A percentile compares a stretch with the other conserved stretches of the same genome.
Evolutionary conservation across 2,113 vertebrate genomes (phyloP).

Genomic region (Mellivora capensis): DNA sequence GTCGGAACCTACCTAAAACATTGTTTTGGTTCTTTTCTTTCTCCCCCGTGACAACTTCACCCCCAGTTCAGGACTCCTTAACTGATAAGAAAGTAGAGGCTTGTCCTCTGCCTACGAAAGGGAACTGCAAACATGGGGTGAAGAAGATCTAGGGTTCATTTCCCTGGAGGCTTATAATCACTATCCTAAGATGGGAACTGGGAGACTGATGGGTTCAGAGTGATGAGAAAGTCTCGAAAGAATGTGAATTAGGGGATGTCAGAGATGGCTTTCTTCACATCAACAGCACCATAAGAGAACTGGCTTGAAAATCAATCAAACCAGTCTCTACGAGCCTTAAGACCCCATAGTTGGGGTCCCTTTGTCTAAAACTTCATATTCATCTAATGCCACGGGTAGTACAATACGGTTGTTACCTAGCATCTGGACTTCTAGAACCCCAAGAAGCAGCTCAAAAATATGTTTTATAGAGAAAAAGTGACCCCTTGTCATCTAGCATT

Average conservation of each 20-base stretch:
- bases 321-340: not conserved
- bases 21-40: not conserved
- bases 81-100: not conserved
- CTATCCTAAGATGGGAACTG: not conserved
- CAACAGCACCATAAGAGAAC: not conserved
- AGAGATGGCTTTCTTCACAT: conserved; percentile 22
- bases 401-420: not conserved
- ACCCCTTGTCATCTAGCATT: not conserved
- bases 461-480: not conserved
- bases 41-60: not conserved
- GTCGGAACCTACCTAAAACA: not conserved
- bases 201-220: not conserved
- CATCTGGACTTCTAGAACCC: not conserved
- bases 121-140: not conserved
- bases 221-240: not conserved
- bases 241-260: not conserved
- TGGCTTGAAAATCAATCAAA: not conserved
- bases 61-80: not conserved
- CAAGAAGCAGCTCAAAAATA: not conserved
- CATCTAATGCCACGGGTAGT: not conserved
- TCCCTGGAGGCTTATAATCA: not conserved
- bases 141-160: not conserved
- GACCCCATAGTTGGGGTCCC: not conserved
- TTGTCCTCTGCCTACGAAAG: not conserved
- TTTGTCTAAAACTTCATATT: not conserved